Conservation (phyloP, 2,797 vertebrate genomes). For the Adrianichthys oophorus region DNA sequence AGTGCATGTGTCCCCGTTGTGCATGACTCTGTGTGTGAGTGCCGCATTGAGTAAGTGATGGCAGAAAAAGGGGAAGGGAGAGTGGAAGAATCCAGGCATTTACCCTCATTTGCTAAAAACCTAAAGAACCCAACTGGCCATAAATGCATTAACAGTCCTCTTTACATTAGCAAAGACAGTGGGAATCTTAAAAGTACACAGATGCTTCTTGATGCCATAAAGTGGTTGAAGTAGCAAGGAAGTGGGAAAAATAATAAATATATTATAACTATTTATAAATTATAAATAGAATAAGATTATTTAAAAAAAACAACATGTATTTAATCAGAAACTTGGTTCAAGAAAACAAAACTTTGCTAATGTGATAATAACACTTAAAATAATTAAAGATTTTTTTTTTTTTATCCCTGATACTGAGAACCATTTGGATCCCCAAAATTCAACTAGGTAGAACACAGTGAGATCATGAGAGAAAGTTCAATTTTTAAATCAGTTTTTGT, state of each 20-base stretch:
- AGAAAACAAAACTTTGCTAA: too few relatives aligned
- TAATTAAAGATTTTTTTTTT: too few relatives aligned
- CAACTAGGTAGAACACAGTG: too few relatives aligned
- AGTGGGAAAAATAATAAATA: background rate
- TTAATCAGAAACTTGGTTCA: too few relatives aligned
- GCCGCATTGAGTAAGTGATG: slow-evolving; percentile 25
- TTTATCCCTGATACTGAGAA: too few relatives aligned
- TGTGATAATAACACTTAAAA: too few relatives aligned
- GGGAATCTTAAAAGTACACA: slow-evolving; percentile 42
- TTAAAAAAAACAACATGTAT: too few relatives aligned
- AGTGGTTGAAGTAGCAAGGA: background rate
- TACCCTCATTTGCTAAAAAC: slow-evolving; percentile 45
- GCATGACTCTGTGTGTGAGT: slow-evolving; percentile 18
- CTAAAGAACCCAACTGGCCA: slow-evolving; percentile 63
- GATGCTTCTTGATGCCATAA: slow-evolving; percentile 18
- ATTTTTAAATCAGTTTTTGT: too few relatives aligned
- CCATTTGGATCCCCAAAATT: too few relatives aligned
- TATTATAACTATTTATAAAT: too few relatives aligned
- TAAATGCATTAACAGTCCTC: slow-evolving; percentile 72
- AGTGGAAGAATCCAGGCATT: slow-evolving; percentile 54
- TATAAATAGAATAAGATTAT: too few relatives aligned
- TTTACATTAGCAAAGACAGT: slow-evolving; percentile 71
- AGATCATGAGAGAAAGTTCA: too few relatives aligned
- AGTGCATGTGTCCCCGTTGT: slow-evolving; percentile 11
- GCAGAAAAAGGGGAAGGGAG: slow-evolving; percentile 23